phyloP scores from a whole-genome alignment of 2,797 vertebrate genomes.

The Tokudaia muenninki region DNA sequence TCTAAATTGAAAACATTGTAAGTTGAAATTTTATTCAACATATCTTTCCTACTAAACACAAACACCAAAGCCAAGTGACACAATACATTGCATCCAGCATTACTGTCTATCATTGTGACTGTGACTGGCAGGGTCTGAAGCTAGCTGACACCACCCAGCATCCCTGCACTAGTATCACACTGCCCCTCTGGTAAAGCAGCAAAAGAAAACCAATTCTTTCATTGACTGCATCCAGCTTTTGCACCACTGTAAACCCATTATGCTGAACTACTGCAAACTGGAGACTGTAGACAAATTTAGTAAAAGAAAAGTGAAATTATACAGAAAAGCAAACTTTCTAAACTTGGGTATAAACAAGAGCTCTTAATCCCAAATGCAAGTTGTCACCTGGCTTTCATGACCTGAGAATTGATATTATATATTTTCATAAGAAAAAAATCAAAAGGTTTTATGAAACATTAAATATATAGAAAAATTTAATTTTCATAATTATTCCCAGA shows the following conservation, averaged over 20 bases:
- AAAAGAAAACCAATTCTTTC: neutral
- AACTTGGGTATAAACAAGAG: constrained; percentile 11
- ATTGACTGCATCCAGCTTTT: neutral
- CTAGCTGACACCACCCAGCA: neutral
- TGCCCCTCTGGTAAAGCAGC: neutral
- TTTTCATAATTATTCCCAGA: constrained; percentile 50
- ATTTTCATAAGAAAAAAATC: constrained; percentile 34
- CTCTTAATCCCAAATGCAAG: neutral
- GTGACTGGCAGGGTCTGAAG: neutral
- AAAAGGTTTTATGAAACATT: constrained; percentile 19
- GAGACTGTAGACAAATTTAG: constrained; percentile 11
- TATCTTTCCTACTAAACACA: neutral
- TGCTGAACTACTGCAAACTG: neutral
- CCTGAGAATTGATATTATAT: neutral
- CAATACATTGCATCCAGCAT: too few relatives aligned
- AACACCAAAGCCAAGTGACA: neutral
- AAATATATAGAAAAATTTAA: constrained; percentile 41
- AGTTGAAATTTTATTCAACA: neutral
- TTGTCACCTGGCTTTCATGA: neutral
- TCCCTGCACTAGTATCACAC: neutral
- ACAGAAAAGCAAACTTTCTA: constrained; percentile 48
- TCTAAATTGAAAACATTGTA: neutral
- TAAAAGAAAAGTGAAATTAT: constrained; percentile 46
- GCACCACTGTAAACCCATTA: neutral
- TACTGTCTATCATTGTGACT: too few relatives aligned